These are phyloP conservation scores for Xenentodon cancila DNA, from an alignment of 2,797 vertebrate species.

Conservation along the genomic window DNA sequence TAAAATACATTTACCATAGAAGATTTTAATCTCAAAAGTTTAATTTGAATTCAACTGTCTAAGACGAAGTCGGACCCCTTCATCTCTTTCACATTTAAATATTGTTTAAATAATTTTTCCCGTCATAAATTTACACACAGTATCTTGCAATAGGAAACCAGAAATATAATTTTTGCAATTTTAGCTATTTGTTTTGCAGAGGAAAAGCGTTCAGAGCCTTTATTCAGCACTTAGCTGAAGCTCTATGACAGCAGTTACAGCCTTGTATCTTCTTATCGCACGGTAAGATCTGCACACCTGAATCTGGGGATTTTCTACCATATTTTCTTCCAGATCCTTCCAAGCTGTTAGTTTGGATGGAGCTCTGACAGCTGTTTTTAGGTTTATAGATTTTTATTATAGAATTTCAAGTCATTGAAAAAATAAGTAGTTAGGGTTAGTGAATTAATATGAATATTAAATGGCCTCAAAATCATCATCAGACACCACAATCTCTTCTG, in stretches of 20 bases:
- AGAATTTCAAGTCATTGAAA: neutral
- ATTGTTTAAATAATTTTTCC: neutral
- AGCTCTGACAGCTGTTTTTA: neutral
- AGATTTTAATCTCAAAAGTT: no score
- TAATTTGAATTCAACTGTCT: no score
- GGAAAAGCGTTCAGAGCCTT: neutral
- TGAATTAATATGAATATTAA: neutral
- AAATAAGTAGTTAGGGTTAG: no score
- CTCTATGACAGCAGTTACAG: neutral
- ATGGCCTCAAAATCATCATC: neutral
- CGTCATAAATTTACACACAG: neutral
- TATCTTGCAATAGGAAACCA: neutral
- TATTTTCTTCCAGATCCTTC: constrained; percentile 1
- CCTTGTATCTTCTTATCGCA: neutral
- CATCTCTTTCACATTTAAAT: no score
- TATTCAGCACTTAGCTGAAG: neutral
- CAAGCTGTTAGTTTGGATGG: neutral
- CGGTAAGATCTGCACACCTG: neutral
- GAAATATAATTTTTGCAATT: neutral
- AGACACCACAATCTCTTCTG: no score
- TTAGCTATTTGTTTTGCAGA: neutral
- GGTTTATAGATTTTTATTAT: neutral
- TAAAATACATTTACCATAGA: no score
- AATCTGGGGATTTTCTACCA: neutral
- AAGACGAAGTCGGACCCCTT: no score